Conservation (phyloP, 1,140 invertebrate genomes). For the Pseudobourletiella spinata region DNA sequence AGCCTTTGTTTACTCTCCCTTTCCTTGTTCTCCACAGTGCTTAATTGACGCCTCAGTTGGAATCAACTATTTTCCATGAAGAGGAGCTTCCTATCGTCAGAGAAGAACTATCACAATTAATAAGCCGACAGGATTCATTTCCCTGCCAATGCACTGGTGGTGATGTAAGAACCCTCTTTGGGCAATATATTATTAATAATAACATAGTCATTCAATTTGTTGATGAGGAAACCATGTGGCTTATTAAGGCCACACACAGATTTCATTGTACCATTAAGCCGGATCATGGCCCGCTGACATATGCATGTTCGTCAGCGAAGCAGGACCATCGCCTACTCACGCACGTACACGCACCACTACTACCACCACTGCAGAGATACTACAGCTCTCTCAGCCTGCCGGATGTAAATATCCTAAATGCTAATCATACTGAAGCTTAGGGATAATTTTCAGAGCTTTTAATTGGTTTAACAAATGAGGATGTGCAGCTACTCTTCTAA, state of each 20-base stretch:
- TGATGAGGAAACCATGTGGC: background rate
- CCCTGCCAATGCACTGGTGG: no score
- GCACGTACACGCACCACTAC: background rate
- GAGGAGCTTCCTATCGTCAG: background rate
- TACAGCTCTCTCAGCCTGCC: no score
- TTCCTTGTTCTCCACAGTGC: constrained; percentile 1
- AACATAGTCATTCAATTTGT: background rate
- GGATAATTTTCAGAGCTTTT: constrained; percentile 3
- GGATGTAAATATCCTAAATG: background rate
- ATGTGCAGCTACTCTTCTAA: constrained; percentile 1
- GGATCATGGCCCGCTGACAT: no score
- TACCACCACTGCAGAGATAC: background rate
- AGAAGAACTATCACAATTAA: background rate
- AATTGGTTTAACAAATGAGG: constrained; percentile 10
- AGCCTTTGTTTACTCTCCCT: constrained; percentile 21
- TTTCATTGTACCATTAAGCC: background rate
- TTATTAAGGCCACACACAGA: constrained; percentile 2
- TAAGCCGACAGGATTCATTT: constrained; percentile 5
- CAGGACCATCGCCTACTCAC: no score
- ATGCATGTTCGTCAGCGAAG: no score
- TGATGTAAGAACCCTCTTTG: no score
- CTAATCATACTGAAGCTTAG: background rate
- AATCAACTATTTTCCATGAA: background rate
- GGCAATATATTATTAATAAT: background rate
- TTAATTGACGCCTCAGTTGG: constrained; percentile 26